A percentile compares a stretch with the other conserved stretches of the same genome.
Evolutionary conservation across 2,797 vertebrate genomes (phyloP).

Genomic region (Hirundo rustica): DNA sequence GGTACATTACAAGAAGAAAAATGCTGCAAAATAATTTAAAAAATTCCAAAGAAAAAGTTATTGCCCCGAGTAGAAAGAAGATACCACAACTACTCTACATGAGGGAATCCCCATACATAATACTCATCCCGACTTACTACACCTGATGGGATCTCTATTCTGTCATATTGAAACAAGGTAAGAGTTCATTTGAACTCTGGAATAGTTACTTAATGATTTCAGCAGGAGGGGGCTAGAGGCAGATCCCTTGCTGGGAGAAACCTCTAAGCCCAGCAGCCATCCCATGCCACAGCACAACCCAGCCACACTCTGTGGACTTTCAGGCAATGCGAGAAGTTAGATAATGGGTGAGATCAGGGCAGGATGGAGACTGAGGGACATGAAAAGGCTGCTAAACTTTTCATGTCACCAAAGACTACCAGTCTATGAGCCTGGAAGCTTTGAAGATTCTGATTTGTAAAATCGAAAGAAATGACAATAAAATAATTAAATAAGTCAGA

Average conservation of each 20-base stretch:
- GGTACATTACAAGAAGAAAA: neutral
- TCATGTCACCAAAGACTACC: neutral
- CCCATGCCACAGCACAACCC: neutral
- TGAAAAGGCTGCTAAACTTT: neutral
- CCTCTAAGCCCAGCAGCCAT: neutral
- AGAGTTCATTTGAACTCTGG: neutral
- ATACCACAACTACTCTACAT: neutral
- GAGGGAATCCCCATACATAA: neutral
- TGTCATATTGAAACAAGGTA: neutral
- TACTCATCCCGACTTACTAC: neutral
- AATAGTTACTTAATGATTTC: neutral
- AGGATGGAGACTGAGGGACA: neutral
- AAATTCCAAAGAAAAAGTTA: neutral
- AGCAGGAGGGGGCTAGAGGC: neutral
- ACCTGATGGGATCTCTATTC: neutral
- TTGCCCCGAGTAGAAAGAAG: neutral
- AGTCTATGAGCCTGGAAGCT: neutral
- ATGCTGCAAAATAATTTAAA: neutral
- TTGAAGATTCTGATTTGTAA: neutral
- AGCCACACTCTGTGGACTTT: neutral
- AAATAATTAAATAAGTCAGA: slow-evolving; percentile 45
- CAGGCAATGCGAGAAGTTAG: neutral
- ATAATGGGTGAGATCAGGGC: neutral
- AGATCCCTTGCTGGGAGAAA: neutral
- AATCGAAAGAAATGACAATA: slow-evolving; percentile 49